These are phyloP conservation scores for Dicyrtoma fusca DNA, from an alignment of 2,888 invertebrate species.

Conservation along the genomic window DNA sequence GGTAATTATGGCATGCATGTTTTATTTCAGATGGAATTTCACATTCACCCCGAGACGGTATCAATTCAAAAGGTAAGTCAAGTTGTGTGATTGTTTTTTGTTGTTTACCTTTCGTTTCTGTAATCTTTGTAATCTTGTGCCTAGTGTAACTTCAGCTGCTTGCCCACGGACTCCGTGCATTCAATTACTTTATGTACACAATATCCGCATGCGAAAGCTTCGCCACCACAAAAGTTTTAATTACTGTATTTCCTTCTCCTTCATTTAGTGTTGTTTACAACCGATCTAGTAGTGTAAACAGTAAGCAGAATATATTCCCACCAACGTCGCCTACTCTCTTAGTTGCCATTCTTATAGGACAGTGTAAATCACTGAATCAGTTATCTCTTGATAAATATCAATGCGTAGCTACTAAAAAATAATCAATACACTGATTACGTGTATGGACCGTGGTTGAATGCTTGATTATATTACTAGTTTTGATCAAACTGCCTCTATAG, in stretches of 20 bases:
- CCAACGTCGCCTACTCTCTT: conserved; percentile 10
- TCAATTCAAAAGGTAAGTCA: conserved; percentile 67
- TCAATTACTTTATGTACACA: no score
- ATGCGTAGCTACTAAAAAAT: neutral
- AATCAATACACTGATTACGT: conserved; percentile 17
- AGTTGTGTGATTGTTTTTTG: neutral
- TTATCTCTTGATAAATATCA: neutral
- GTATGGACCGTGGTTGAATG: neutral
- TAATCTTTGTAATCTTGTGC: neutral
- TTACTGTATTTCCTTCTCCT: neutral
- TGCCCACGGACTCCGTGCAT: neutral
- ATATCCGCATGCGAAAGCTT: no score
- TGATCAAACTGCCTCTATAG: no score
- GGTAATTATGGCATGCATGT: neutral
- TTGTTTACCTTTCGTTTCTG: neutral
- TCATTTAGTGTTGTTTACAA: no score
- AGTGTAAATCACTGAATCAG: neutral
- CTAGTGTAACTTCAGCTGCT: neutral
- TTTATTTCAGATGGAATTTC: conserved; percentile 70
- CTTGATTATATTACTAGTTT: no score
- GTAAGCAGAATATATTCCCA: conserved; percentile 8
- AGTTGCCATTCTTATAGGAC: no score
- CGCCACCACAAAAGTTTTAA: conserved; percentile 1
- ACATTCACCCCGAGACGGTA: conserved; percentile 75
- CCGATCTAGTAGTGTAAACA: no score